Base-by-base conservation (phyloP, 2,888 invertebrate genomes). In the Gortyna flavago region DNA sequence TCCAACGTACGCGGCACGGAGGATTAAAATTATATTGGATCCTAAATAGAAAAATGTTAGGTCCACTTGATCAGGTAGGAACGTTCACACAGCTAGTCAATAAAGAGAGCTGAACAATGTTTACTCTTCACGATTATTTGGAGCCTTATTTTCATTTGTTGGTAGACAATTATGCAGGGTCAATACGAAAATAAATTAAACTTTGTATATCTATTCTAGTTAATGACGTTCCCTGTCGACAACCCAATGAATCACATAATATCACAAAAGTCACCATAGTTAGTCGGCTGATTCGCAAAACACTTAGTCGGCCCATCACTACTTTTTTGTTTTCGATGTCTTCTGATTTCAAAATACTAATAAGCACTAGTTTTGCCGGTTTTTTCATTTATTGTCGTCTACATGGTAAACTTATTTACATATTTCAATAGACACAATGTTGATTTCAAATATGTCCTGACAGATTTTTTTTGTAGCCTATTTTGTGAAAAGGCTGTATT, bases 11-110 rank as follows among this genome's bases (percentile, higher is more conserved):
- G 74, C 7, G 35, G 4, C 7, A 29, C 29, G 21, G n/a, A 62
- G 44, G 54, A 54, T 76, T 64, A 76, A 64, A 76, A 44, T 54
- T n/a, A 44, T n/a, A 76, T 76, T 76, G n/a, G 7, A 54, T 54
- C 32, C 5, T 44, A 64, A 41, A 76, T 76, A 64, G 35, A 65
- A 76, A 76, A 76, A 77, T 54, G 21, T 35, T 4, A n/a, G 41
- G 16, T 35, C 11, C n/a, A 29, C 21, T 41, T 64, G 21, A 76
- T 76, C 75, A 76, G n/a, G 51, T 76, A 21, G 9, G 9, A 38
- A 13, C 8, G 8, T 3, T 21, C 21, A 51, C n/a, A 54, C 18
- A 25, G 38, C 13, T 41, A 62, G 13, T 61, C 41, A 44, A n/a
- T 72, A 48, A 21, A 13, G 4, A 18, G 16, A 51, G 9, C 2